Evolutionary conservation across 2,797 vertebrate genomes (phyloP).

Genomic region (Astyanax mexicanus): DNA sequence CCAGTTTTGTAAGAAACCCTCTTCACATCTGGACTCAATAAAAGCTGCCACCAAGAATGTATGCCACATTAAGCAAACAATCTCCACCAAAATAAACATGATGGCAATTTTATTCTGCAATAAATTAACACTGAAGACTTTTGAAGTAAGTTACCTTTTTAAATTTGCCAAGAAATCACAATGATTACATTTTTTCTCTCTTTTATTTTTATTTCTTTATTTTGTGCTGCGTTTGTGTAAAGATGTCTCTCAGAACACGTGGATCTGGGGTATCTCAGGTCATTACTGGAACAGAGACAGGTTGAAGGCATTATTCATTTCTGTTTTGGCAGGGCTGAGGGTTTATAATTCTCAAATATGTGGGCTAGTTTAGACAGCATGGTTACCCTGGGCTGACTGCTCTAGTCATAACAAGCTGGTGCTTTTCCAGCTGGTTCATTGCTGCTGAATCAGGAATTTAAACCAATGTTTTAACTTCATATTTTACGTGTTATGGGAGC

Average conservation of each 20-base stretch:
- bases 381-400: background rate
- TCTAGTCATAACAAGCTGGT: background rate
- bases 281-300: constrained; percentile 36
- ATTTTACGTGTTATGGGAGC: too few species aligned
- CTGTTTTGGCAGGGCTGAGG: background rate
- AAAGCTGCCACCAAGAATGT: background rate
- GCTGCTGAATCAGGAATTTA: background rate
- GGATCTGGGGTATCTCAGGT: constrained; percentile 1
- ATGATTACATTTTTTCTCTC: background rate
- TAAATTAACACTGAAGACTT: too few species aligned
- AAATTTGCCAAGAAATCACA: background rate
- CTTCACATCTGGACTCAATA: background rate
- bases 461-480: background rate
- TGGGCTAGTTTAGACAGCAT: background rate
- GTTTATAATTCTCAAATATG: background rate
- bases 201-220: background rate
- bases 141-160: background rate
- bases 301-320: background rate
- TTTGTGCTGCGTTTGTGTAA: background rate
- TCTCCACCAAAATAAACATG: too few species aligned
- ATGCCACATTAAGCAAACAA: too few species aligned
- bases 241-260: background rate
- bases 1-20: background rate
- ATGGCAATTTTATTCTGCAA: too few species aligned
- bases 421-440: background rate